Conservation (phyloP, 2,113 vertebrate species). For the Tachysurus fulvidraco region DNA sequence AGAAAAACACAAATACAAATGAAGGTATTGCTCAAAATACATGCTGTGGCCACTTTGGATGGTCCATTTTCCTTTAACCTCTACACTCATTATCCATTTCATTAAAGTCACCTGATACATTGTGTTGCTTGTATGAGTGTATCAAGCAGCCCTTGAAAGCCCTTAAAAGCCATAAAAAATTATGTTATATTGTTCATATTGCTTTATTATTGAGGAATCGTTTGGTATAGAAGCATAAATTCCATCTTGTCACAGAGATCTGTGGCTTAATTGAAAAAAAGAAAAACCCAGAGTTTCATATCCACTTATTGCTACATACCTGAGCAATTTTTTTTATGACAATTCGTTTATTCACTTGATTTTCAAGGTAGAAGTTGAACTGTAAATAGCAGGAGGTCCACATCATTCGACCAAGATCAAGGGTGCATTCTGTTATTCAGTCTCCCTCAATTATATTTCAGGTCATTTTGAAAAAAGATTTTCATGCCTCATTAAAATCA, state of each 20-base stretch:
- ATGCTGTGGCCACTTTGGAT: background rate
- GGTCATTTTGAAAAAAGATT: background rate
- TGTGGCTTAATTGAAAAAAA: background rate
- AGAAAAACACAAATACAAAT: conserved; percentile 41
- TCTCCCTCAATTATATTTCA: background rate
- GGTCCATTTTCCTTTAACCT: background rate
- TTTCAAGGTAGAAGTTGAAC: background rate
- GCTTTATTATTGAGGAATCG: background rate
- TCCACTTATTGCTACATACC: background rate
- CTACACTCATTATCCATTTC: background rate
- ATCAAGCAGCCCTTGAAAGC: too few species aligned
- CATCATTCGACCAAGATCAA: background rate
- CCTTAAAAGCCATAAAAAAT: background rate
- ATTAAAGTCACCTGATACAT: background rate
- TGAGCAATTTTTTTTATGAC: background rate
- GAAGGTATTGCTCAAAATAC: conserved; percentile 54
- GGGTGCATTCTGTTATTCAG: background rate
- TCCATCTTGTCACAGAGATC: background rate
- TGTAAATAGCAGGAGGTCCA: background rate
- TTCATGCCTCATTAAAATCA: background rate
- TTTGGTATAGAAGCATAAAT: background rate
- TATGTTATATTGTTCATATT: background rate
- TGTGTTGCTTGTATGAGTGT: background rate
- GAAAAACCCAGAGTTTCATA: background rate
- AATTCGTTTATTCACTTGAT: background rate